Conservation (phyloP, 2,113 vertebrate species). For the Calyptommatus sinebrachiatus region DNA sequence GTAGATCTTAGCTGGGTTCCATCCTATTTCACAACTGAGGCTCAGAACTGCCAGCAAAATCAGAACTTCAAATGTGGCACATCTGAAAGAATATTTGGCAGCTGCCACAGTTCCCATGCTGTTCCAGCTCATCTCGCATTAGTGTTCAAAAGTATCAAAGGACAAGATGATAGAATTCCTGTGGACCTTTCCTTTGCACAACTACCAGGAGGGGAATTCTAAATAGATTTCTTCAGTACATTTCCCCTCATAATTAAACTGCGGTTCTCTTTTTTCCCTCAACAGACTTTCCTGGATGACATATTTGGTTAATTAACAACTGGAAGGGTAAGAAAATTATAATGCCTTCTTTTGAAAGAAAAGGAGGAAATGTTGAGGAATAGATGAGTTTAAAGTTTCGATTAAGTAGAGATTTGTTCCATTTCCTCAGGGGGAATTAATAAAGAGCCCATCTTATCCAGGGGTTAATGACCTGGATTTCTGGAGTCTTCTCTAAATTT, state of each 20-base stretch:
- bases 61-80: constrained; percentile 16
- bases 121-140: neutral
- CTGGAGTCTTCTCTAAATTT: constrained; percentile 33
- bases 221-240: constrained; percentile 65
- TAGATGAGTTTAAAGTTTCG: constrained; percentile 52
- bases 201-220: constrained; percentile 48
- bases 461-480: constrained; percentile 22
- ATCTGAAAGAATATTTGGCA: constrained; percentile 30
- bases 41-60: constrained; percentile 25
- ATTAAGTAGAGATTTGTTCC: constrained; percentile 50
- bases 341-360: constrained; percentile 37
- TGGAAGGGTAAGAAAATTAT: constrained; percentile 66
- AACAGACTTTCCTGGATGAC: constrained; percentile 68
- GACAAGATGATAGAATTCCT: constrained; percentile 49
- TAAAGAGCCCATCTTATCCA: constrained; percentile 19
- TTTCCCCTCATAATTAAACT: constrained; percentile 73
- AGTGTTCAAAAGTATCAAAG: constrained; percentile 57
- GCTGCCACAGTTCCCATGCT: neutral
- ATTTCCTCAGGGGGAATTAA: neutral
- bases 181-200: constrained; percentile 36
- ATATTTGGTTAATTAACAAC: constrained; percentile 75
- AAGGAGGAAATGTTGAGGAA: constrained; percentile 38
- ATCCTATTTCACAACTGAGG: constrained; percentile 30
- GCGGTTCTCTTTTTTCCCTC: constrained; percentile 50
- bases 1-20: constrained; percentile 40